Evolutionary conservation across 1,140 invertebrate species (phyloP), one percentile per base, ranked within the genome.

Genomic region (Ruditapes philippinarum): DNA sequence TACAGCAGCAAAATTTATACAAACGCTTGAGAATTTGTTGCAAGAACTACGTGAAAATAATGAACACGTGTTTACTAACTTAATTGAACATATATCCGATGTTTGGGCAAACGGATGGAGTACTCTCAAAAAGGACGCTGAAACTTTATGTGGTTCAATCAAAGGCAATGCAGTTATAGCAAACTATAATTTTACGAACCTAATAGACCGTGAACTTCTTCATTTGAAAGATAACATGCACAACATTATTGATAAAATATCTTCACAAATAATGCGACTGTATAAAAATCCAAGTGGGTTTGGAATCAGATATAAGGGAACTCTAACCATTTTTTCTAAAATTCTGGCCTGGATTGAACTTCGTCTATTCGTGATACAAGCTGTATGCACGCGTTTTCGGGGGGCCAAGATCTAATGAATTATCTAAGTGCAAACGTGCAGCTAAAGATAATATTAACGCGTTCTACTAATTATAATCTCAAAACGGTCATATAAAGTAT

Each of bases 321-420:
- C n/a, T 11, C 25, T 80, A 19, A 80, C 33, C 5, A 40, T 80
- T 60, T 80, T 80, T 51, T 19, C 14, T n/a, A 80, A 17, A 60
- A 60, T 14, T 12, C 36, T 17, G 54, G 78, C 22, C 49, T 80
- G 36, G 78, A 80, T 80, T 22, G 78, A 80, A 80, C 11, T 80
- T n/a, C 36, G 57, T 7, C 60, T 60, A 60, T 80, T 54, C 2
- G 31, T 38, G 2, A 22, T 38, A 14, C 25, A 80, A n/a, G 28
- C 14, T 31, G 17, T 7, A 40, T 80, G 78, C 25, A 80, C 51
- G 17, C 28, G 57, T 2, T 80, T 80, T 80, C 12, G 25, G 1
- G 11, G 60, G 7, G 54, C 60, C n/a, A 38, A 38, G n/a, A n/a
- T n/a, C n/a, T n/a, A n/a, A n/a, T n/a, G 25, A 62, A 17, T n/a